Evolutionary conservation across 2,113 vertebrate species (phyloP).

Genomic region (Apodemus speciosus): DNA sequence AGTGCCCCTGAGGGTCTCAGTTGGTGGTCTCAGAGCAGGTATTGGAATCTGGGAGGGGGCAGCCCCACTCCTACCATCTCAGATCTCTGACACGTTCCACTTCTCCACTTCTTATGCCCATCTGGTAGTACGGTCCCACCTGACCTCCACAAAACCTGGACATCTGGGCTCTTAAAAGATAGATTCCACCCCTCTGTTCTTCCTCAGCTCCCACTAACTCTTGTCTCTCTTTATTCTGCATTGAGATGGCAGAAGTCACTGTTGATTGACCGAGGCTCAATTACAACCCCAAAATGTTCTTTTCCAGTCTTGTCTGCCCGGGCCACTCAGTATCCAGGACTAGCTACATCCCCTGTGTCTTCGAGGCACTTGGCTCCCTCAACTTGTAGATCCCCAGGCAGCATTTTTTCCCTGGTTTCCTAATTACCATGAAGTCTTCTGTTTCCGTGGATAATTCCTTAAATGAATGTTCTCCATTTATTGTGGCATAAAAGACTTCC

Average conservation of each 20-base stretch:
- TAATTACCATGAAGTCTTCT: neutral
- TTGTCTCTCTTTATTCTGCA: neutral
- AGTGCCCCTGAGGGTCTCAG: no score
- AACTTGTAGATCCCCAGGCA: neutral
- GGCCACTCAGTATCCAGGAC: neutral
- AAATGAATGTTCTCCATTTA: neutral
- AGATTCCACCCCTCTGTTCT: neutral
- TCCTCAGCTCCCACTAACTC: neutral
- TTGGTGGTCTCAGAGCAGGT: no score
- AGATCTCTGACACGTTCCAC: no score
- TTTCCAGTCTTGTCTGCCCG: neutral
- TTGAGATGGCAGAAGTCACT: neutral
- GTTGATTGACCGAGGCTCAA: neutral
- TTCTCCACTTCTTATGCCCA: no score
- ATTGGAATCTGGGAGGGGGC: no score
- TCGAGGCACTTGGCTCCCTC: neutral
- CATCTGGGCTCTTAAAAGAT: neutral
- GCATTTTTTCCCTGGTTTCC: neutral
- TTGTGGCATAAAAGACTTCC: neutral
- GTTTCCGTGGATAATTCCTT: neutral
- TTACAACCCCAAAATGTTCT: neutral
- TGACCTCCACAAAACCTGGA: no score
- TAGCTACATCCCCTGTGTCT: neutral
- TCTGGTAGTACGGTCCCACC: no score
- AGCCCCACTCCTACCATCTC: no score